These are phyloP conservation scores for Lymantria monacha DNA, from an alignment of 2,888 invertebrate species.

Conservation along the genomic window DNA sequence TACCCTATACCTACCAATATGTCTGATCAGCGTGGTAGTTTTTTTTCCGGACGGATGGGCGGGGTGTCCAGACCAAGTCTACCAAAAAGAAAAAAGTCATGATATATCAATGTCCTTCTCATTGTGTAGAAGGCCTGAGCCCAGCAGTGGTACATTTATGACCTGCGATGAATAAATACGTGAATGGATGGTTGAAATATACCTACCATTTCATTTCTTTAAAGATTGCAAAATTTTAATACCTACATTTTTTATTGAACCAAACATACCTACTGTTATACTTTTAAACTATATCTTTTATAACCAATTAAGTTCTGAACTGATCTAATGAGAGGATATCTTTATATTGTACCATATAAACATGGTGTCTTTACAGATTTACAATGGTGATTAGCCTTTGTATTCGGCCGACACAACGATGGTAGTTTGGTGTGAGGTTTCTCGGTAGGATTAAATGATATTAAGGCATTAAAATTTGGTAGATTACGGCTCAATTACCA, in stretches of 20 bases:
- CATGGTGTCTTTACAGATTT: slow-evolving; percentile 49
- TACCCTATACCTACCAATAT: too few relatives aligned
- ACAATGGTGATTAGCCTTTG: slow-evolving; percentile 54
- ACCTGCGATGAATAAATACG: too few relatives aligned
- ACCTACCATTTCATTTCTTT: too few relatives aligned
- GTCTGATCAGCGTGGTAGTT: too few relatives aligned
- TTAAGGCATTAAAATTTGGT: not conserved
- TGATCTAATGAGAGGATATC: slow-evolving; percentile 25
- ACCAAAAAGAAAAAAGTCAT: too few relatives aligned
- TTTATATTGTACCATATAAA: slow-evolving; percentile 28
- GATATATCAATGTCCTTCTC: too few relatives aligned
- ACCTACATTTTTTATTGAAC: not conserved
- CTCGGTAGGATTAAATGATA: not conserved
- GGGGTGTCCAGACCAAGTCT: too few relatives aligned
- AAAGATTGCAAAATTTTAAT: too few relatives aligned
- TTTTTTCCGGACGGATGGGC: too few relatives aligned
- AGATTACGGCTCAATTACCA: not conserved
- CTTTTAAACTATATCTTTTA: slow-evolving; percentile 7
- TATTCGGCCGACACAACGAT: slow-evolving; percentile 38
- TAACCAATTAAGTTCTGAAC: slow-evolving; percentile 31
- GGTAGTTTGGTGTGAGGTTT: not conserved
- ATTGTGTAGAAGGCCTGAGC: too few relatives aligned
- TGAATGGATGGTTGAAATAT: too few relatives aligned
- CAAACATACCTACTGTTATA: not conserved
- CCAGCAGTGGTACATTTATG: too few relatives aligned